A percentile compares a stretch with the other conserved stretches of the same genome.
These are phyloP conservation scores for Anhinga anhinga DNA, from an alignment of 2,113 vertebrate species.

Conservation along the genomic window DNA sequence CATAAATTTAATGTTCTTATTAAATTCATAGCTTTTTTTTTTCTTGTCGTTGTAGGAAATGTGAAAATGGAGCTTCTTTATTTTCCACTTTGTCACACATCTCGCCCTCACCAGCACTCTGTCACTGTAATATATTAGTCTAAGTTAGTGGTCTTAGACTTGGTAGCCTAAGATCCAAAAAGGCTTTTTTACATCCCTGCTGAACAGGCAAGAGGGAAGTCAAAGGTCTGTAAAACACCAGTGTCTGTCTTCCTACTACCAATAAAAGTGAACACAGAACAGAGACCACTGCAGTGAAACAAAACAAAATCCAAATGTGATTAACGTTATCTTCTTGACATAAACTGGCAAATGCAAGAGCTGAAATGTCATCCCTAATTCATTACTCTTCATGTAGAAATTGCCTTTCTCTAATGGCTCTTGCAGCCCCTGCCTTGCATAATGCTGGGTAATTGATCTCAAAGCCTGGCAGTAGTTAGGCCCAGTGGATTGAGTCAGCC, in stretches of 20 bases:
- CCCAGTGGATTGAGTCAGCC: not conserved
- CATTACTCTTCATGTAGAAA: conserved; percentile 19
- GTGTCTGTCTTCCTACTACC: not conserved
- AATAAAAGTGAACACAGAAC: conserved; percentile 42
- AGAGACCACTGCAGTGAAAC: conserved; percentile 44
- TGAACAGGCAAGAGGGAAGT: not conserved
- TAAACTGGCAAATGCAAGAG: conserved; percentile 46
- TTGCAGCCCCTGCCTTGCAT: conserved; percentile 41
- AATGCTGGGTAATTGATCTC: conserved; percentile 51
- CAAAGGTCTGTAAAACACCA: not conserved
- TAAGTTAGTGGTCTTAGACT: not conserved
- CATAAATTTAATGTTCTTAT: not conserved
- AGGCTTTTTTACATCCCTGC: not conserved
- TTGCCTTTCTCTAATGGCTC: conserved; percentile 55
- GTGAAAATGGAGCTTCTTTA: not conserved
- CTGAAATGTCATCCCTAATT: conserved; percentile 66
- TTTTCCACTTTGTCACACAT: not conserved
- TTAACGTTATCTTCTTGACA: conserved; percentile 59
- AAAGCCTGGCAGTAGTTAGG: not conserved
- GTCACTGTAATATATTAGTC: not conserved
- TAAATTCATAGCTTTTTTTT: not conserved
- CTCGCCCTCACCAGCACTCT: not conserved
- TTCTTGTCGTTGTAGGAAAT: not conserved
- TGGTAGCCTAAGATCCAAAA: not conserved
- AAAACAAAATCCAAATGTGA: conserved; percentile 63